Evolutionary conservation across 2,797 vertebrate species (phyloP), one percentile per base, ranked within the genome.

Genomic region (Pipistrellus pipistrellus): DNA sequence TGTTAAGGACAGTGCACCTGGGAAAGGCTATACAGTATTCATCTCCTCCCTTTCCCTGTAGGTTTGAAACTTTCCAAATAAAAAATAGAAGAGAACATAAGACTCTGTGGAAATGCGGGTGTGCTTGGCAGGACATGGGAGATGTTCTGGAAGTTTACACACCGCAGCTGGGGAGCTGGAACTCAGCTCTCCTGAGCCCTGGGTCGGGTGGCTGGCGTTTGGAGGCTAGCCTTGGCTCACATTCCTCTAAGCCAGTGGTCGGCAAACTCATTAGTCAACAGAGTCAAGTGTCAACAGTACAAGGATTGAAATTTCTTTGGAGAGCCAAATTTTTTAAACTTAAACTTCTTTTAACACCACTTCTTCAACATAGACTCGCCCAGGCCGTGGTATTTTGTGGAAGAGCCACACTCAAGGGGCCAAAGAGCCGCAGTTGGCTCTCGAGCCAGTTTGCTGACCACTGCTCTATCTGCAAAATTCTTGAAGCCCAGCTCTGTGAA

Each of bases 111-210:
- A 21, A 51, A 57, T 4, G 21, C 0, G 1, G 2, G 0, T 11
- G 69, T 82, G 89, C 30, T 62, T 38, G 62, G 17, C 85, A 41
- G 25, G 17, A 32, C 38, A 21, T 0, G 12, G 32, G 57, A 23
- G 10, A 69, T 69, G 15, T 48, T 85, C 72, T 93, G 17, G 69
- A 68, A 64, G 75, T 48, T 53, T 51, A 92, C 75, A 30, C 27
- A 78, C 1, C 69, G 23, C 32, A 85, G 35, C 21, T 3, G 44
- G 2, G 2, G 27, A 1, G 46, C 8, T 86, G 59, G 17, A 75
- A 2, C 76, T 48, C 75, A 69, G 27, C 2, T 59, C 71, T 69
- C 17, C 27, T 82, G 5, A 1, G 25, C 15, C 21, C 18, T 75
- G 8, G 20, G 20, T 41, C 1, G 57, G 21, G 32, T 78, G 51